Conservation (phyloP, 2,797 vertebrate genomes). For the Cossypha dichroa region DNA sequence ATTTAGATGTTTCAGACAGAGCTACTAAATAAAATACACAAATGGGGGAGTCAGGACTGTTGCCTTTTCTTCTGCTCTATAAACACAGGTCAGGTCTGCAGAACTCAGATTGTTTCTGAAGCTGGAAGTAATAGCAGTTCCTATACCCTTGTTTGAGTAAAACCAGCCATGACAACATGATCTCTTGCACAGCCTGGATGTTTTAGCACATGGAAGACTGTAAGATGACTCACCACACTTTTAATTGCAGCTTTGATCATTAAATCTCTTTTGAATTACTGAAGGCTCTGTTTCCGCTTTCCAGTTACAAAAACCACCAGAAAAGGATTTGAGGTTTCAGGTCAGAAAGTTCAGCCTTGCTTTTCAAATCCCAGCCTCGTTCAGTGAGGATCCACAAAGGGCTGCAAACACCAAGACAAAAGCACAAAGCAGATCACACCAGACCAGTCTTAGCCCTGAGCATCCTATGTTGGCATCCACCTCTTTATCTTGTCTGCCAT, state of each 20-base stretch:
- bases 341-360: slow-evolving; percentile 6
- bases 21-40: slow-evolving; percentile 21
- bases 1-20: slow-evolving; percentile 11
- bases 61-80: slow-evolving; percentile 27
- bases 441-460: neutral
- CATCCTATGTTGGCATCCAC: neutral
- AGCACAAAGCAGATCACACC: neutral
- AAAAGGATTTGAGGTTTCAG: slow-evolving; percentile 32
- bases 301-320: slow-evolving; percentile 5
- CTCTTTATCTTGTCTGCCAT: neutral
- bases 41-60: neutral
- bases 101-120: neutral
- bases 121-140: slow-evolving; percentile 24
- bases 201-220: slow-evolving; percentile 8
- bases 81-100: neutral
- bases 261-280: slow-evolving; percentile 40
- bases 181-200: neutral
- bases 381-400: neutral
- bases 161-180: slow-evolving; percentile 11
- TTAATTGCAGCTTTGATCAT: slow-evolving; percentile 52
- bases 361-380: neutral
- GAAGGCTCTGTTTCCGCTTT: neutral
- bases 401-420: neutral
- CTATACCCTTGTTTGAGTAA: neutral
- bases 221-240: slow-evolving; percentile 25